Evolutionary conservation across 2,888 invertebrate genomes (phyloP).

Genomic region (Latrodectus elegans): DNA sequence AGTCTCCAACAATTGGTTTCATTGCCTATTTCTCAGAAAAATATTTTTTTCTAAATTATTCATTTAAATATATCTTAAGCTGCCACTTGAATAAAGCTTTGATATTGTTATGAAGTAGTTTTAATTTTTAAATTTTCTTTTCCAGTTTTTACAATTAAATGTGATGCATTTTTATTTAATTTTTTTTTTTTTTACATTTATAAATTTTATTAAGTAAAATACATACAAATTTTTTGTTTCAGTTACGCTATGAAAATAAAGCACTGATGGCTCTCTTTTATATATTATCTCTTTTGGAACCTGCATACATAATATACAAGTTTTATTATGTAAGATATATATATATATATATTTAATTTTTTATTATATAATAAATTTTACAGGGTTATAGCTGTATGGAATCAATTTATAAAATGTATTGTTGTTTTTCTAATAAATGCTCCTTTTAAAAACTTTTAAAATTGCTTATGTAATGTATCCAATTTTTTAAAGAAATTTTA

Average conservation of each 20-base stretch:
- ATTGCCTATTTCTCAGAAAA: too few relatives aligned
- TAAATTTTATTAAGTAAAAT: too few relatives aligned
- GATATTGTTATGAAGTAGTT: too few relatives aligned
- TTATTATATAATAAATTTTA: not conserved
- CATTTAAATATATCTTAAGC: too few relatives aligned
- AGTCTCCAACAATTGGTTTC: too few relatives aligned
- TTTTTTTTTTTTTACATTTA: too few relatives aligned
- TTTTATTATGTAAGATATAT: constrained; percentile 71
- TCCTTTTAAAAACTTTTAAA: not conserved
- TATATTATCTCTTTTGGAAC: constrained; percentile 72
- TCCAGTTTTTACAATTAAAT: too few relatives aligned
- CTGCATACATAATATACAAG: constrained; percentile 72
- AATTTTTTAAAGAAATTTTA: not conserved
- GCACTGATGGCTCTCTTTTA: constrained; percentile 71
- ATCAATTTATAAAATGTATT: not conserved
- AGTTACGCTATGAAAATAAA: constrained; percentile 73
- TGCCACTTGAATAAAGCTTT: too few relatives aligned
- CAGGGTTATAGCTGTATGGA: not conserved
- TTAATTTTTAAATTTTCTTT: too few relatives aligned
- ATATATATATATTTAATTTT: not conserved
- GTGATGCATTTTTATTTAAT: too few relatives aligned
- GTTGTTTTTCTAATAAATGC: not conserved
- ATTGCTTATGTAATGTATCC: not conserved
- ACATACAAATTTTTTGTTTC: constrained; percentile 42
- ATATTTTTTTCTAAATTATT: too few relatives aligned